Evolutionary conservation across 2,797 vertebrate species (phyloP).

Genomic region (Carcharodon carcharias): DNA sequence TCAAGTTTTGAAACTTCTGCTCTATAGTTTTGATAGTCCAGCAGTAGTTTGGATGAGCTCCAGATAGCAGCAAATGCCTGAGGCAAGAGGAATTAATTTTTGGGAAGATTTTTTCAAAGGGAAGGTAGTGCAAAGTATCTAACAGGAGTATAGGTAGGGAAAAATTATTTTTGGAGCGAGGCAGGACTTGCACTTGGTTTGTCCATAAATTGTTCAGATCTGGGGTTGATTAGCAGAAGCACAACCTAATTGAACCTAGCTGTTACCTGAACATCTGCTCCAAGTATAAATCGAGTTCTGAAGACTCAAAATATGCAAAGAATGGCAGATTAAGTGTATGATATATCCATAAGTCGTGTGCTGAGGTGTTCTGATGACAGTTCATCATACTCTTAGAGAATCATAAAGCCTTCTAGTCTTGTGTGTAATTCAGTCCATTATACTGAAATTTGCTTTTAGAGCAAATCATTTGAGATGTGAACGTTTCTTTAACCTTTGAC

Average conservation of each 20-base stretch:
- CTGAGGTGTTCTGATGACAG: background rate
- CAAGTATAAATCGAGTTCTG: background rate
- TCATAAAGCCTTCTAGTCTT: background rate
- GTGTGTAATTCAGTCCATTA: background rate
- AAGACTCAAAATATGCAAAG: background rate
- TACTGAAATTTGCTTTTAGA: background rate
- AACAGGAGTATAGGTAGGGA: background rate
- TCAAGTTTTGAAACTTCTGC: background rate
- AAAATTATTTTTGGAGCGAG: background rate
- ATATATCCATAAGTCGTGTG: background rate
- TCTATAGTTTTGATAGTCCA: background rate
- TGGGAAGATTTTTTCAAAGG: background rate
- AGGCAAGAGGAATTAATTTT: background rate
- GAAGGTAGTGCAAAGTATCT: background rate
- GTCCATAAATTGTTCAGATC: background rate
- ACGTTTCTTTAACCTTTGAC: background rate
- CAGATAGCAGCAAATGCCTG: background rate
- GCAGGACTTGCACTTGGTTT: background rate
- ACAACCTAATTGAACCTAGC: background rate
- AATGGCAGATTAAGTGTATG: background rate
- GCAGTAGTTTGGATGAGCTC: background rate
- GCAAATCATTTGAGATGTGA: conserved; percentile 13
- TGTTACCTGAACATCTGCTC: background rate
- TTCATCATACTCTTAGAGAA: background rate
- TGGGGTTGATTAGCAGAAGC: background rate